These are phyloP conservation scores for Acanthoscelides obtectus DNA, from an alignment of 2,888 invertebrate genomes.

Conservation along the genomic window DNA sequence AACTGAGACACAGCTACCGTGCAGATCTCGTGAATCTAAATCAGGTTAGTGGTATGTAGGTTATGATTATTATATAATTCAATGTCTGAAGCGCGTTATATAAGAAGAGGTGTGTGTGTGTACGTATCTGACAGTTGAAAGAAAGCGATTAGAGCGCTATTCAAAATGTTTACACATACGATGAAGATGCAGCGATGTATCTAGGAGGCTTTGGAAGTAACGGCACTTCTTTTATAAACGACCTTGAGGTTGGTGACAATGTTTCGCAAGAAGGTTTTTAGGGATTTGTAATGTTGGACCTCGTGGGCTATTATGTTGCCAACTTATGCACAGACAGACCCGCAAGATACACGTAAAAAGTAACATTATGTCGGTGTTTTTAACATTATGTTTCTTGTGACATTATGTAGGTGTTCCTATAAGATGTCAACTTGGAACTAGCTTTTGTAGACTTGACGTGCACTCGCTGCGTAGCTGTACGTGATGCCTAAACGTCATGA, in stretches of 20 bases:
- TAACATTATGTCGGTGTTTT: no score
- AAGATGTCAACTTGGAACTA: no score
- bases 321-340: no score
- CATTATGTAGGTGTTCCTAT: no score
- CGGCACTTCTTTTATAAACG: background rate
- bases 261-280: background rate
- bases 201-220: background rate
- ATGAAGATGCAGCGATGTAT: background rate
- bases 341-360: no score
- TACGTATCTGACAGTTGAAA: background rate
- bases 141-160: background rate
- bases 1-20: background rate
- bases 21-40: background rate
- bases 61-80: slow-evolving; percentile 6
- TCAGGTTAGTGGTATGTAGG: slow-evolving; percentile 1
- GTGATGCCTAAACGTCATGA: no score
- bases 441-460: no score
- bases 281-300: no score
- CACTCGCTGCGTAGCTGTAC: no score
- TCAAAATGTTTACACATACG: background rate
- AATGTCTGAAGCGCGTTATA: background rate
- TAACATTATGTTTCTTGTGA: no score
- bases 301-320: no score
- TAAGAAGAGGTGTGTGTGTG: background rate
- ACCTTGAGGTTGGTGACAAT: background rate